These are phyloP conservation scores for Turritopsis rubra DNA, from an alignment of 30 jellyfish, hydroid and myxozoan genomes.

Conservation along the genomic window DNA sequence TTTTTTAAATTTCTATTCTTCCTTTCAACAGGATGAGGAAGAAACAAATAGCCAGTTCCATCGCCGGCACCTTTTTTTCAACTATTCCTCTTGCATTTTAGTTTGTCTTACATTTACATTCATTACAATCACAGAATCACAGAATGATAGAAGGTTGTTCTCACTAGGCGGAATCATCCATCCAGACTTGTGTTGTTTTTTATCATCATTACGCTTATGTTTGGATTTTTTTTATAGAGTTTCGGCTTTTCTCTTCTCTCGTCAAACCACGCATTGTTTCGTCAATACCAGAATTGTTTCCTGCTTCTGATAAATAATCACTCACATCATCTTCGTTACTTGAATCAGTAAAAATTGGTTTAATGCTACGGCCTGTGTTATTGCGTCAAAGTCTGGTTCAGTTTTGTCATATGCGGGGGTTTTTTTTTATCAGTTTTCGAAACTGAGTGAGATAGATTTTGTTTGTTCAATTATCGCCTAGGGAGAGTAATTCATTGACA, in stretches of 20 bases:
- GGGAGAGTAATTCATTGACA: constrained; percentile 7
- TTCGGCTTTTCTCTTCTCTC: constrained; percentile 3
- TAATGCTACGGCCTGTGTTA: not conserved
- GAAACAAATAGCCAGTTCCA: no score
- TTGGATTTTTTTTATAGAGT: not conserved
- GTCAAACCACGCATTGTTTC: constrained; percentile 21
- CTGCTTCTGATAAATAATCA: not conserved
- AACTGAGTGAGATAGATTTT: not conserved
- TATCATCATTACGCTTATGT: not conserved
- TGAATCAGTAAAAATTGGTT: not conserved
- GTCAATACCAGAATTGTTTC: constrained; percentile 21
- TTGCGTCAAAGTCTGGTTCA: not conserved
- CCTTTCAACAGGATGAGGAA: no score
- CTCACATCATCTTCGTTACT: not conserved
- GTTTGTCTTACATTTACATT: no score
- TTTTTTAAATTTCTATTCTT: no score
- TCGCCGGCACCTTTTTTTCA: no score
- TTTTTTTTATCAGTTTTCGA: not conserved
- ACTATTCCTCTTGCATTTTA: no score
- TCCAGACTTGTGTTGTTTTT: not conserved
- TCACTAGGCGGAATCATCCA: no score
- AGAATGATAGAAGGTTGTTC: no score
- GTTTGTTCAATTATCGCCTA: constrained; percentile 2
- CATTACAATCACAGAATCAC: no score
- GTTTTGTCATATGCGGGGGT: not conserved